Base-by-base conservation (phyloP, 2,888 invertebrate species). In the Calameuta idolon region DNA sequence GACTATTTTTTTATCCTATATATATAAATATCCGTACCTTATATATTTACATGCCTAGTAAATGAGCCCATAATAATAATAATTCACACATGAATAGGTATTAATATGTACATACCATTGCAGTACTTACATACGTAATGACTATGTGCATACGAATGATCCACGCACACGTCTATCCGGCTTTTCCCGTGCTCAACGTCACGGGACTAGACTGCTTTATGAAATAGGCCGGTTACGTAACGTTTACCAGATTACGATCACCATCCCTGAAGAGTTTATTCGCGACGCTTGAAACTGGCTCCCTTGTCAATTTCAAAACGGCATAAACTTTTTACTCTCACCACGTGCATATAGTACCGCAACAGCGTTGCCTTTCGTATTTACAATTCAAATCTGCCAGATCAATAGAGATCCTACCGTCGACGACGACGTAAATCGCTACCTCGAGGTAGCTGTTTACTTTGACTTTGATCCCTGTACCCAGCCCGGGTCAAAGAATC, bases 351-450 rank as follows among this genome's bases (percentile, higher is more conserved):
- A 84, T 83, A 81, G 31, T 84, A 83, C 81, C 79, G 78, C 83
- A 71, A 71, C 12, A 23, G 81, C 76, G 80, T 83, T 82, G 80
- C 80, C 79, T 79, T 34, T 75, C 83, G 81, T 80, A 88, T 88
- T 87, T 88, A 87, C 88, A 88, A 88, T 85, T 88, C 87, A 87
- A 88, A 88, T 88, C 76, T 37, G 74, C 55, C 71, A 81, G 86
- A 88, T 88, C 88, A 83, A 86, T 84, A 79, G 75, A 79, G 75
- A 78, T 80, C 80, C 79, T 76, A 80, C 71, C 33, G 71, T 34
- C 71, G 31, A 31, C 71, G 31, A 31, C 71, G 71, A 71, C 33
- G 31, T 31, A 71, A 71, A 71, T 31, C 31, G 31, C 71, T 23
- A 55, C 55, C 9, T 55, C 9, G 23, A 23, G 55, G 23, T 55